Evolutionary conservation across 2,888 invertebrate species (phyloP).

Genomic region (Arge pagana): DNA sequence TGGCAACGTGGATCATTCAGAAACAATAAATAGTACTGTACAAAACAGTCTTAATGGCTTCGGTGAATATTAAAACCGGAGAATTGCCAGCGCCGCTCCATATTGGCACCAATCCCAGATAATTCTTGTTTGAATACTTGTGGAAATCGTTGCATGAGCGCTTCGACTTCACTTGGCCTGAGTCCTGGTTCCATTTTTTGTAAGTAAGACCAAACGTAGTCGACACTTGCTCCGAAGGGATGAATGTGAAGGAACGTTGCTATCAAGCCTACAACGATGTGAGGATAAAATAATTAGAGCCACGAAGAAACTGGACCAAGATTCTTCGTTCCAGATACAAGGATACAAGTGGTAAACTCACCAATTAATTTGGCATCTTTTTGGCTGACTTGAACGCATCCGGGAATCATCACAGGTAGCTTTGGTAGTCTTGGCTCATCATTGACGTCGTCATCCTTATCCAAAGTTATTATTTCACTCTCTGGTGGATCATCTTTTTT

Average conservation of each 20-base stretch:
- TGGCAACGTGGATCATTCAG: too few relatives aligned
- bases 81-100: conserved; percentile 87
- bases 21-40: too few relatives aligned
- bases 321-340: too few relatives aligned
- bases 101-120: conserved; percentile 82
- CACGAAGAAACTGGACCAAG: neutral
- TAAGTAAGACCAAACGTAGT: conserved; percentile 89
- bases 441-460: conserved; percentile 53
- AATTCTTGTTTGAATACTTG: conserved; percentile 80
- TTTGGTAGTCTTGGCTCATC: conserved; percentile 52
- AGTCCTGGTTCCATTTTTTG: conserved; percentile 77
- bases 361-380: conserved; percentile 80
- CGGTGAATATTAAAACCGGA: conserved; percentile 66
- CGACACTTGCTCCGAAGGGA: conserved; percentile 88
- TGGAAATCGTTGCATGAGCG: conserved; percentile 75
- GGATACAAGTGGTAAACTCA: conserved; percentile 25
- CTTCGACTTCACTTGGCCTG: conserved; percentile 76
- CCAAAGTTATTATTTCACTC: conserved; percentile 60
- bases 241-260: conserved; percentile 91
- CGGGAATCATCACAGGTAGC: conserved; percentile 40
- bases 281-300: too few relatives aligned
- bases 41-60: conserved; percentile 39
- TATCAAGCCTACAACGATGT: conserved; percentile 70
- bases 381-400: conserved; percentile 57
- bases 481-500: conserved; percentile 55